Conservation (phyloP, 2,797 vertebrate species). For the Arctocebus calabarensis region DNA sequence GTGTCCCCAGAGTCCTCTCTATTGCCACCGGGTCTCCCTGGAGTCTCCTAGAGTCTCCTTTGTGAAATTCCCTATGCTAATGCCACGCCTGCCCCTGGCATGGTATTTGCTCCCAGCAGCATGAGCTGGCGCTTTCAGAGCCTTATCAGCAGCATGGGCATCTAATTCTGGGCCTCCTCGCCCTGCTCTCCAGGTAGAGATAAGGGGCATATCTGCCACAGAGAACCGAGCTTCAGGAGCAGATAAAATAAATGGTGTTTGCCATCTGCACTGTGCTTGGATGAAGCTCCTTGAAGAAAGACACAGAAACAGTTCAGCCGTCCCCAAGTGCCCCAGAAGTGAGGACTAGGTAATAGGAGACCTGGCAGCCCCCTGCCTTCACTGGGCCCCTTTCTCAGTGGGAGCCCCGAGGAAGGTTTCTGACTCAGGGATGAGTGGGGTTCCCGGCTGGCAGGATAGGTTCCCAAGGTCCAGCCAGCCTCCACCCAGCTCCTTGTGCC, state of each 20-base stretch:
- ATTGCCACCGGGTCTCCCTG: accelerated
- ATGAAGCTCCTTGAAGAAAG: slow-evolving; percentile 72
- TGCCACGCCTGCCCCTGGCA: accelerated
- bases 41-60: background rate
- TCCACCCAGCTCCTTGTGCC: background rate
- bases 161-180: background rate
- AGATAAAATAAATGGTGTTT: background rate
- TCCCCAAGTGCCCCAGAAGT: accelerated
- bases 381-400: background rate
- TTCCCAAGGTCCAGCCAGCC: accelerated
- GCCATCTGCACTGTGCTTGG: accelerated
- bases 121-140: accelerated
- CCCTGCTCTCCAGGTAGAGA: background rate
- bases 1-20: background rate
- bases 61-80: background rate
- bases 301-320: background rate
- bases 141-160: background rate
- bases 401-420: background rate
- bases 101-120: background rate
- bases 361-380: background rate
- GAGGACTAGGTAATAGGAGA: accelerated
- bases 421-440: accelerated
- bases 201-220: slow-evolving; percentile 31
- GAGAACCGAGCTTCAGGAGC: background rate
- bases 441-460: background rate